phyloP scores from a whole-genome alignment of 2,888 invertebrate genomes.

The Eledone cirrhosa region DNA sequence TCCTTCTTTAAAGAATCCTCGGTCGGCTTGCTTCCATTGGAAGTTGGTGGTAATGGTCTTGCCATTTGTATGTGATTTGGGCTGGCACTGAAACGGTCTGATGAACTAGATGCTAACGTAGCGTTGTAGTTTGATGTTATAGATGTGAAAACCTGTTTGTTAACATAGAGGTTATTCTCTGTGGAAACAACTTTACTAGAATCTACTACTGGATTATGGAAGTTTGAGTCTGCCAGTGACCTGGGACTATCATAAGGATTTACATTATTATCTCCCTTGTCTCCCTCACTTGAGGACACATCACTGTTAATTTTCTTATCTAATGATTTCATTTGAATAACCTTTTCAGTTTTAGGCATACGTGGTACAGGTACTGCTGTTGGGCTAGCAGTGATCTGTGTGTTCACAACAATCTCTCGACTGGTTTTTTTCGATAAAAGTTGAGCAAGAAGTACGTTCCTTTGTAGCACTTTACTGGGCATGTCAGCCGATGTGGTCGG shows the following conservation, averaged over 20 bases:
- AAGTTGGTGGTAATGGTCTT: not conserved
- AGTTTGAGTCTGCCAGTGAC: slow-evolving; percentile 44
- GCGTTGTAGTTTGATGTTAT: not conserved
- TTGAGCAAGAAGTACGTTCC: slow-evolving; percentile 59
- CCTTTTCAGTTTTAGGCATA: slow-evolving; percentile 61
- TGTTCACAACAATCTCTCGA: slow-evolving; percentile 56
- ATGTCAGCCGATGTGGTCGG: slow-evolving; percentile 34
- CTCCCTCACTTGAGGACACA: slow-evolving; percentile 27
- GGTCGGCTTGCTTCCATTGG: not conserved
- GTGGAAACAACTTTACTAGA: slow-evolving; percentile 30
- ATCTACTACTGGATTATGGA: slow-evolving; percentile 44
- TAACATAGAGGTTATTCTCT: slow-evolving; percentile 14
- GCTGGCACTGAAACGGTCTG: not conserved
- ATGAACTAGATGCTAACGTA: slow-evolving; percentile 1
- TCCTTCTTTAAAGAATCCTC: slow-evolving; percentile 35
- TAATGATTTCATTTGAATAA: slow-evolving; percentile 35
- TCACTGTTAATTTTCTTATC: slow-evolving; percentile 30
- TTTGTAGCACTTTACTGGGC: slow-evolving; percentile 47
- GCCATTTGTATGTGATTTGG: not conserved
- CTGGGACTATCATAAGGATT: slow-evolving; percentile 46
- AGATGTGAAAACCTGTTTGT: slow-evolving; percentile 1
- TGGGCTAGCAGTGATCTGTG: slow-evolving; percentile 50
- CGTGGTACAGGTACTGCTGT: slow-evolving; percentile 71
- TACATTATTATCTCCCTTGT: slow-evolving; percentile 28
- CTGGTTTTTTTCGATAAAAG: slow-evolving; percentile 55